Base-by-base conservation (phyloP, 2,888 invertebrate species). In the Caenorhabditis parvicauda region DNA sequence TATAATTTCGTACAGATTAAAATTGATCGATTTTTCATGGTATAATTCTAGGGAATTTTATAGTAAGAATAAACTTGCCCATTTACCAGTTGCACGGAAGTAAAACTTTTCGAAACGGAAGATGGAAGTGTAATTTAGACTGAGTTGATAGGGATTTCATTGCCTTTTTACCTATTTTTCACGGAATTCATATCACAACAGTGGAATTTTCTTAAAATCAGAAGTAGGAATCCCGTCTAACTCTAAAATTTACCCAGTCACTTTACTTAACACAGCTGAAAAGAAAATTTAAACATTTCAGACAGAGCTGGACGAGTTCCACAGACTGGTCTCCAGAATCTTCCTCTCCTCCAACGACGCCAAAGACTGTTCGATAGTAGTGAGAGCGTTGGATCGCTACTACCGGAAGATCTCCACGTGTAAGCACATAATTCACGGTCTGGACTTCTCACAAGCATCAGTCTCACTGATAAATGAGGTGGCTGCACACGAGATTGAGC, bases 361-460 rank as follows among this genome's bases (percentile, higher is more conserved):
- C 3, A 64, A 71, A 6, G 80, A 78, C 35, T 75, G 74, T 35
- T 72, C 73, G 9, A 62, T 80, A 24, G 70, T 76, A 7, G 79
- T 78, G 7, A 58, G 78, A 17, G 79, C 81, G 2, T 60, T 81
- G 38, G 81, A 81, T 59, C 51, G 80, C 43, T 77, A 77, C 52
- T 81, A 75, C 54, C 65, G 81, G 12, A 77, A 75, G 54, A 71
- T 78, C 22, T 66, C 64, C 12, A 66, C 70, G 0, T 67, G 67
- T 45, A 46, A 56, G 1, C 65, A 67, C 41, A 59, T 70, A 1
- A 59, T 67, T 22, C 57, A 60, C 29, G 61, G 64, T 64, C 61
- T 74, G 4, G 75, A 77, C 37, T 77, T 72, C 46, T 67, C 61
- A n/a, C 53, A 58, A 38, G 46, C 66, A 22, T 65, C 71, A 9